These are phyloP conservation scores for Plebejus melissa DNA, from an alignment of 2,888 invertebrate genomes.

Conservation along the genomic window DNA sequence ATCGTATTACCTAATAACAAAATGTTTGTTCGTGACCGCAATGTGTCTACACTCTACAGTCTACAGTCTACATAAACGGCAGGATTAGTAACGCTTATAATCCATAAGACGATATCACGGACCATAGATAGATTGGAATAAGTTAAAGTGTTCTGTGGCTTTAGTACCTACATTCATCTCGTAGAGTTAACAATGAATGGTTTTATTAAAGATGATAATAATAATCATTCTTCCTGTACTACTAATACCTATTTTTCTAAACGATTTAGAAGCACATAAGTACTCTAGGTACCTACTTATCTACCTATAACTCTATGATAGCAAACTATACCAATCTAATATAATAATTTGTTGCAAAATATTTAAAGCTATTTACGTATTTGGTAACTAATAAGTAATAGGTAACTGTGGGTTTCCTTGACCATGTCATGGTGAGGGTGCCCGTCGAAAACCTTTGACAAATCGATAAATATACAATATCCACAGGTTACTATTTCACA, in stretches of 20 bases:
- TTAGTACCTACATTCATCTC: neutral
- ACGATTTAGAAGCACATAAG: too few species aligned
- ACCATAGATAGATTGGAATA: neutral
- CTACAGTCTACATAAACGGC: conserved; percentile 45
- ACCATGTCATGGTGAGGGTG: neutral
- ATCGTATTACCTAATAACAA: conserved; percentile 46
- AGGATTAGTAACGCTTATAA: conserved; percentile 34
- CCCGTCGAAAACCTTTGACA: neutral
- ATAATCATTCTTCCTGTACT: too few species aligned
- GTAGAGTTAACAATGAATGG: neutral
- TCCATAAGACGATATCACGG: conserved; percentile 25
- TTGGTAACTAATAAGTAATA: neutral
- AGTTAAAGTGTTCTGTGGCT: neutral
- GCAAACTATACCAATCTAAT: neutral
- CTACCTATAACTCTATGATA: neutral
- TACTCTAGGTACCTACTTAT: too few species aligned
- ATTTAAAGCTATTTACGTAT: neutral
- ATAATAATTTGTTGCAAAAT: neutral
- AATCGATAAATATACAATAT: neutral
- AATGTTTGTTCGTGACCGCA: conserved; percentile 58
- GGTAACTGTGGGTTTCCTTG: neutral
- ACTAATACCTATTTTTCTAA: too few species aligned
- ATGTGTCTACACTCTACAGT: conserved; percentile 38
- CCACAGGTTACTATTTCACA: neutral
- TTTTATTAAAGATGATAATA: too few species aligned